Percentiles rank a stretch among this genome's conserved stretches.
phyloP scores from a whole-genome alignment of 2,888 invertebrate species.

The Trichogramma dendrolimi region DNA sequence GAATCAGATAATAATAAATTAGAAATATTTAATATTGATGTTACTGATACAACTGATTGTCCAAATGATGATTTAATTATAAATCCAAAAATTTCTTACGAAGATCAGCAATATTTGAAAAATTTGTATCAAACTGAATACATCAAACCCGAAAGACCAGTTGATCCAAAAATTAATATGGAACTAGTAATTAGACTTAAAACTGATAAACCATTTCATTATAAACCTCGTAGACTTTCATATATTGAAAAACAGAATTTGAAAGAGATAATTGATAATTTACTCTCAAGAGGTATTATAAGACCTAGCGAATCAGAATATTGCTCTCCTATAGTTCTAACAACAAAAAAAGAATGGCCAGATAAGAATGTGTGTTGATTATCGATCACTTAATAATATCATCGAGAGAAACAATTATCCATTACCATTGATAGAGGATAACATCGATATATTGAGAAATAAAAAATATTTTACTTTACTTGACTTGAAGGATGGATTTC shows the following conservation, averaged over 20 bases:
- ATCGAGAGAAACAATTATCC: constrained; percentile 23
- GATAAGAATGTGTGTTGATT: constrained; percentile 20
- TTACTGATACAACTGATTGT: too few species aligned
- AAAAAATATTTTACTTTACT: constrained; percentile 12
- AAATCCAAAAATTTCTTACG: too few species aligned
- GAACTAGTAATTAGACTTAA: too few species aligned
- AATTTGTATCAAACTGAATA: too few species aligned
- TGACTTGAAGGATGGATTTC: constrained; percentile 5
- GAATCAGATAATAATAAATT: too few species aligned
- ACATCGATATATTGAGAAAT: constrained; percentile 12
- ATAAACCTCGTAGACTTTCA: too few species aligned
- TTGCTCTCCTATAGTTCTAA: constrained; percentile 7
- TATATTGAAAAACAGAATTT: constrained; percentile 18
- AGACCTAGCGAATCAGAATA: constrained; percentile 10
- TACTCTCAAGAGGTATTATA: constrained; percentile 4
- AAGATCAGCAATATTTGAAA: too few species aligned
- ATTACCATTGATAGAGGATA: constrained; percentile 15
- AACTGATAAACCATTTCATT: too few species aligned
- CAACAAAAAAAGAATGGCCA: constrained; percentile 14
- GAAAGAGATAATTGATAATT: neutral
- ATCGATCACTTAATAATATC: constrained; percentile 20
- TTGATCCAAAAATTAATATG: too few species aligned
- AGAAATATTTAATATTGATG: too few species aligned
- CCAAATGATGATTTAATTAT: too few species aligned
- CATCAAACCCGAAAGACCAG: too few species aligned